Base-by-base conservation (phyloP, 2,797 vertebrate species). In the Remorina albescens region DNA sequence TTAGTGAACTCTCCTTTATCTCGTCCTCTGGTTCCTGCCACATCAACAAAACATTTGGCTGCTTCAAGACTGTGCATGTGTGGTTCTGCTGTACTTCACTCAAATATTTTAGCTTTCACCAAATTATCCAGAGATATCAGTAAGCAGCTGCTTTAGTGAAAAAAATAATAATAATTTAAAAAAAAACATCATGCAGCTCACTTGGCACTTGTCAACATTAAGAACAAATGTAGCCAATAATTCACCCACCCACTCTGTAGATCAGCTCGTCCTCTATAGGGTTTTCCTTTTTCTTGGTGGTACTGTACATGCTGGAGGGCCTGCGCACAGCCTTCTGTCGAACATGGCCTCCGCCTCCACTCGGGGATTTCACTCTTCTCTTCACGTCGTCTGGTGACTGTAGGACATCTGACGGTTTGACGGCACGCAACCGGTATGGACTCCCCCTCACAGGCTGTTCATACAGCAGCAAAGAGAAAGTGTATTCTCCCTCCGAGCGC, bases 1-100 rank as follows among this genome's bases (percentile, higher is more conserved):
- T 99, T 99, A 37, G 97, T 98, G 88, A 99, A 98, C 87, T 99
- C 97, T 0, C 96, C 97, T 86, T 98, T 98, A 80, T 99, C 97
- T 73, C 97, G 93, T 6, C 97, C 97, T 28, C 97, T 94, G 54
- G 95, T 95, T 37, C 97, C 97, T 99, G 85, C 21, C 9, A 71
- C 12, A 23, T 34, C n/a, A 51, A 69, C 7, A 62, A 58, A 11
- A 65, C 36, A 55, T 50, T 28, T 49, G 32, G 11, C 16, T 32
- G 5, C 2, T 23, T 75, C 3, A 58, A 44, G n/a, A 36, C 21
- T 16, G 23, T 16, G 37, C 13, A 32, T 44, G n/a, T 28, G 5
- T 30, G 0, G 19, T 16, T 55, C 42, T 4, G 12, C 41, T 32
- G 0, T n/a, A 21, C 37, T 6, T 30, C 1, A 30, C 16, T n/a